phyloP scores from a whole-genome alignment of 1,140 invertebrate genomes.

The Andrena cerasifolii region DNA sequence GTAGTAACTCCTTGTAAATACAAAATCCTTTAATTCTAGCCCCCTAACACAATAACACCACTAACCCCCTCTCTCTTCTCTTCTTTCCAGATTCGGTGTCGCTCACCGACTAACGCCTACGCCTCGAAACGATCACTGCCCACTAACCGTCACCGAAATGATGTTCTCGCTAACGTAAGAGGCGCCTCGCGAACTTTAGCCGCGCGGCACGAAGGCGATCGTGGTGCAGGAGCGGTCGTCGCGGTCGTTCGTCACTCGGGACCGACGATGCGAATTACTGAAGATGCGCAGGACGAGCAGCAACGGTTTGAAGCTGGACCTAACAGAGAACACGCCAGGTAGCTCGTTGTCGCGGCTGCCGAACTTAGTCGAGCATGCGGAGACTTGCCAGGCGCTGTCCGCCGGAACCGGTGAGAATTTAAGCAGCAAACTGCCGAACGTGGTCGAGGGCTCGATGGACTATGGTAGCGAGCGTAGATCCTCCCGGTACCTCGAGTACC shows the following conservation, averaged over 20 bases:
- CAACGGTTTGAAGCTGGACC: slow-evolving; percentile 80
- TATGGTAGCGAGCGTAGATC: slow-evolving; percentile 84
- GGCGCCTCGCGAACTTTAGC: not conserved
- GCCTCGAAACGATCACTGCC: slow-evolving; percentile 7
- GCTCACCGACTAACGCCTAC: slow-evolving; percentile 43
- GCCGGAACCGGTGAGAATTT: slow-evolving; percentile 78
- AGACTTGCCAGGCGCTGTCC: slow-evolving; percentile 68
- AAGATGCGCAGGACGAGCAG: slow-evolving; percentile 80
- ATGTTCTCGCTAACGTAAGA: not conserved
- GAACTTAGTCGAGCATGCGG: slow-evolving; percentile 80
- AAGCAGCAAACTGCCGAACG: slow-evolving; percentile 81
- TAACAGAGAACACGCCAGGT: slow-evolving; percentile 81
- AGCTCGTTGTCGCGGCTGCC: slow-evolving; percentile 78
- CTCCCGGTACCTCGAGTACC: slow-evolving; percentile 79
- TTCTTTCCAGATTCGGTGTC: slow-evolving; percentile 72
- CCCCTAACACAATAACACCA: slow-evolving; percentile 70
- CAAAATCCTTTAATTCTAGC: too few species aligned
- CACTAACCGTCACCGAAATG: slow-evolving; percentile 49
- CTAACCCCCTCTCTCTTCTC: slow-evolving; percentile 63
- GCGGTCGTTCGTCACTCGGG: slow-evolving; percentile 41
- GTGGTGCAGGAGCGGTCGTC: slow-evolving; percentile 34
- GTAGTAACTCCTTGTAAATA: too few species aligned
- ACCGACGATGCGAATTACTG: slow-evolving; percentile 78
- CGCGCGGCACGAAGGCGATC: slow-evolving; percentile 6
- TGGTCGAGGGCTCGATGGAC: slow-evolving; percentile 84